Base-by-base conservation (phyloP, 1,140 invertebrate species). In the Drosophila orosa region DNA sequence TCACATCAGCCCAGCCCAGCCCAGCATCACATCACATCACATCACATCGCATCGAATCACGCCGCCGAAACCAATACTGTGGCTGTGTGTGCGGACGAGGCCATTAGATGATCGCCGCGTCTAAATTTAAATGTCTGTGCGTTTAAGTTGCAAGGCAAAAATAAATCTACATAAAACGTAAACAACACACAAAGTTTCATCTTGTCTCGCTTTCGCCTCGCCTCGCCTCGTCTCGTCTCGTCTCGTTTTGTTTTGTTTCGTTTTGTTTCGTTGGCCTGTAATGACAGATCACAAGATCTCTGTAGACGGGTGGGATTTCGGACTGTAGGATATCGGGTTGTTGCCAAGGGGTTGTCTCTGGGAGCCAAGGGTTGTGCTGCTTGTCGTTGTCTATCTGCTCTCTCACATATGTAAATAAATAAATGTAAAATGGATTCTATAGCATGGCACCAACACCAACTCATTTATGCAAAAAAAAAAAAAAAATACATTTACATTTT, bases 41-140 rank as follows among this genome's bases (percentile, higher is more conserved):
- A 61, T 50, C 39, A 0, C 22, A 45, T 45, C 13, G 47, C 25
- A 48, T 52, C 29, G 48, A 33, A 52, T 52, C 48, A 60, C 59
- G 37, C 65, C 57, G 65, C 35, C 65, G 25, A 61, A 31, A 52
- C 48, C 48, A 52, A 52, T 33, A 52, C 29, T 52, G 25, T 7
- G 27, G 60, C 19, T 57, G 35, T 57, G 65, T 71, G 67, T 47
- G 48, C 57, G 59, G 67, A 58, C 75, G 83, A 83, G 84, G 84
- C 83, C 82, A 82, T 85, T 87, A 85, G 83, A 86, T 83, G 79
- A 83, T 87, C 80, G 79, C 63, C 33, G 60, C 50, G 63, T 65
- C 84, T 89, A 89, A 84, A 89, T 89, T 89, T 89, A 89, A 80
- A 89, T 80, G 77, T 80, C 77, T 90, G 84, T 89, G 80, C 84